A percentile compares a stretch with the other conserved stretches of the same genome.
Evolutionary conservation across 2,888 invertebrate genomes (phyloP).

Genomic region (Nudaria mundana): DNA sequence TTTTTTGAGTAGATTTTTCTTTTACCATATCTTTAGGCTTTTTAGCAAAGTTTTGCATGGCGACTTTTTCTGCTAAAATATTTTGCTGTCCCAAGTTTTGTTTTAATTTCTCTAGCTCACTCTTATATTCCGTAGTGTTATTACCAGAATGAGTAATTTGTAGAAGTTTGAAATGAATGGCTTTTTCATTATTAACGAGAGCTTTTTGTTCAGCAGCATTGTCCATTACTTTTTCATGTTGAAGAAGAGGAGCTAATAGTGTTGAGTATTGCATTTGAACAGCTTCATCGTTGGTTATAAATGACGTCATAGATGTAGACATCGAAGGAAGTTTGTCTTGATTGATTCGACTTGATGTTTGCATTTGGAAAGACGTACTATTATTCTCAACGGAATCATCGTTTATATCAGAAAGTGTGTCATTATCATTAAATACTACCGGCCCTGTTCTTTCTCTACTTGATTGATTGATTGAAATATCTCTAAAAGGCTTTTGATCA

Average conservation of each 20-base stretch:
- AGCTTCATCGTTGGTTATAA: constrained; percentile 2
- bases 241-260: constrained; percentile 19
- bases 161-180: constrained; percentile 29
- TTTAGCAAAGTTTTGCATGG: constrained; percentile 42
- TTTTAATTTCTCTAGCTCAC: constrained; percentile 47
- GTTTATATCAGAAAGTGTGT: background rate
- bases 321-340: constrained; percentile 10
- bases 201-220: constrained; percentile 28
- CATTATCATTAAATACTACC: constrained; percentile 2
- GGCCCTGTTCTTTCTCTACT: constrained; percentile 1
- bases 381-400: background rate
- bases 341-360: background rate
- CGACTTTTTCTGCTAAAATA: constrained; percentile 35
- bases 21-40: constrained; percentile 37
- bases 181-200: constrained; percentile 22
- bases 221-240: constrained; percentile 30
- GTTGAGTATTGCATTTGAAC: constrained; percentile 17
- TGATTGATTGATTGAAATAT: background rate
- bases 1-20: constrained; percentile 37
- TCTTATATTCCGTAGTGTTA: constrained; percentile 45
- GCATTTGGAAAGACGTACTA: background rate
- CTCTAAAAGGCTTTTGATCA: background rate
- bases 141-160: constrained; percentile 47
- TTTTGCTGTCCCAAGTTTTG: constrained; percentile 47
- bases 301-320: background rate